Conservation (phyloP, 2,113 vertebrate species). For the Eptesicus fuscus region DNA sequence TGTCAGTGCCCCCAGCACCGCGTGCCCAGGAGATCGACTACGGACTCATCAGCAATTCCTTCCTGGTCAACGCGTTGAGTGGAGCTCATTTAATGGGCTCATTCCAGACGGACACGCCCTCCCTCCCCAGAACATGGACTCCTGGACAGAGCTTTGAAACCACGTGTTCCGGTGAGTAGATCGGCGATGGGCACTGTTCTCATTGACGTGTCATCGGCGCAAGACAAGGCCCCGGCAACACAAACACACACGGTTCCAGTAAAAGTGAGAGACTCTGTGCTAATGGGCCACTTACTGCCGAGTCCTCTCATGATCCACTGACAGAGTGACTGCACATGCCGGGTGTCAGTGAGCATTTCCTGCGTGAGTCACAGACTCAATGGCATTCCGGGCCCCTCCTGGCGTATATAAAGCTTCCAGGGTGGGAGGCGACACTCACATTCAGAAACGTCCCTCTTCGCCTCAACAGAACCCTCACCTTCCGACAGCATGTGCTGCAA, state of each 20-base stretch:
- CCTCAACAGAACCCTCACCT: neutral
- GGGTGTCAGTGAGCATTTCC: neutral
- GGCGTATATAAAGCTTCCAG: neutral
- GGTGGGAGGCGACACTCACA: neutral
- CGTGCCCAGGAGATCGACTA: too few relatives aligned
- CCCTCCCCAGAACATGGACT: neutral
- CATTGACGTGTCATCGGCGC: neutral
- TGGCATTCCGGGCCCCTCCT: neutral
- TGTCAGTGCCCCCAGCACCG: neutral
- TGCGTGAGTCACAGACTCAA: neutral
- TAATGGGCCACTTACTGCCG: neutral
- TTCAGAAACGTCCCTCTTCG: neutral
- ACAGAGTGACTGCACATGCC: neutral
- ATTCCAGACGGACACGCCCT: neutral
- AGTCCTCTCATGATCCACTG: neutral
- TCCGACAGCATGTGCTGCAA: neutral
- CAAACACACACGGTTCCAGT: neutral
- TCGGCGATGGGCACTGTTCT: too few relatives aligned
- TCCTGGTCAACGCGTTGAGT: too few relatives aligned
- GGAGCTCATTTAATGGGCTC: neutral
- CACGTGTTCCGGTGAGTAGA: too few relatives aligned
- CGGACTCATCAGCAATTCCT: too few relatives aligned
- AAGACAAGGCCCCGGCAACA: neutral
- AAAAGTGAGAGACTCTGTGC: neutral
- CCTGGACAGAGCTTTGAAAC: too few relatives aligned